Base-by-base conservation (phyloP, 2,113 vertebrate species). In the Ctenodactylus gundi region DNA sequence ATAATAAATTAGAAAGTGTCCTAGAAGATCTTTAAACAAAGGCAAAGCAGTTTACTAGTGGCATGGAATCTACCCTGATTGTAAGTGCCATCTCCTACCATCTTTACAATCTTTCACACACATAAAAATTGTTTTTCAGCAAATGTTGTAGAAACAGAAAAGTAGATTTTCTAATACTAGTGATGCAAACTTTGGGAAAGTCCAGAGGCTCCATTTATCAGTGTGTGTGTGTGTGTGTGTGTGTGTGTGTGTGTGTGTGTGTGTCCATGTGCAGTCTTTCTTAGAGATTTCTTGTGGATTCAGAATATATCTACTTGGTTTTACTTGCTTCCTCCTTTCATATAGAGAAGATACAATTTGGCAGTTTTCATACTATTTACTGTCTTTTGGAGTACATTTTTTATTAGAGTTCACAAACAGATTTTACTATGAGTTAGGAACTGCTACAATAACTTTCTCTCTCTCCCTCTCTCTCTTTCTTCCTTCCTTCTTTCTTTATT, bases 1-100 rank as follows among this genome's bases (percentile, higher is more conserved):
- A 4, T 11, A 13, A 41, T 4, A 6, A 3, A 8, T 4, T 7
- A 31, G 7, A 6, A 4, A 25, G 64, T 9, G 20, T 68, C 3
- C 25, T 44, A 4, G 53, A 25, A 72, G 53, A 7, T 7, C 55
- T 82, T 18, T 12, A 53, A 75, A 34, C 18, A 36, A 62, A 91
- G 53, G 62, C 31, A 58, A 62, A 51, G 29, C 4, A 6, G 6
- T 23, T 57, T 75, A 13, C 21, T 17, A 36, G 15, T 21, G 13
- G 21, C n/a, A 12, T 65, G 49, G 18, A 51, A 29, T 12, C 64
- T 80, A 5, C 7, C 46, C 39, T 15, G 1, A 65, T n/a, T 18
- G 39, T n/a, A 31, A 20, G 46, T 21, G 7, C 39, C 18, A 13
- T 23, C 39, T 65, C 34, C 65, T 51, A 25, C 46, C 18, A 67